Evolutionary conservation across 92 coral and sea anemone species (phyloP), one percentile per base, ranked within the genome.

Genomic region (Umimayanthus kanabou): DNA sequence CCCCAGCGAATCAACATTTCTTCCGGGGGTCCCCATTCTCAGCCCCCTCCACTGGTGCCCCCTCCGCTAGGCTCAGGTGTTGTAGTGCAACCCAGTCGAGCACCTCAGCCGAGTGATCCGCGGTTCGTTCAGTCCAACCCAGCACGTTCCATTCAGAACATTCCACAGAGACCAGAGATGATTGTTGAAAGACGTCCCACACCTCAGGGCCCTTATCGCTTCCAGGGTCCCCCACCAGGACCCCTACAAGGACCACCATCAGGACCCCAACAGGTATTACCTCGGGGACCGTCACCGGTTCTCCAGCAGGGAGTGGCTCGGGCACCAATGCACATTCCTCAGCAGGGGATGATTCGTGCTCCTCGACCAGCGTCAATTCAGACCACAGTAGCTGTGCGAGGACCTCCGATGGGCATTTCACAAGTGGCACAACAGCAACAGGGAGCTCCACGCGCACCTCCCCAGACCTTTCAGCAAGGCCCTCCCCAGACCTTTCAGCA

Each of bases 151-250:
- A 22, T 43, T 5, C 79, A 75, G 13, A 75, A 14, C 77, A 83
- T 83, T 45, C 66, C 64, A 49, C 87, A 70, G 65, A 70, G 77
- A 83, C 87, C 76, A 47, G 87, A 83, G 65, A 69, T 83, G 78
- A 14, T 71, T 26, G 50, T 69, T 47, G 78, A 83, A 40, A 83
- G 66, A 28, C 78, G 61, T 45, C 29, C 87, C 20, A 26, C 87
- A 42, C 87, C 78, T 20, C 87, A 29, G 47, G 77, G 77, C 78
- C 87, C 77, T 4, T 83, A 83, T n/a, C 73, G 50, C 37, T 83
- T 83, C 55, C 65, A 71, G 26, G 87, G 87, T 50, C 78, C 77
- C 2, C 87, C 77, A 65, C 85, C 39, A 65, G 28, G 28, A 47
- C 78, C 77, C 5, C 87, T 26, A 65, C 85, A 81, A 23, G 73